A percentile compares a stretch with the other conserved stretches of the same genome.
phyloP scores from a whole-genome alignment of 2,888 invertebrate species.

The Pyrgus malvae region DNA sequence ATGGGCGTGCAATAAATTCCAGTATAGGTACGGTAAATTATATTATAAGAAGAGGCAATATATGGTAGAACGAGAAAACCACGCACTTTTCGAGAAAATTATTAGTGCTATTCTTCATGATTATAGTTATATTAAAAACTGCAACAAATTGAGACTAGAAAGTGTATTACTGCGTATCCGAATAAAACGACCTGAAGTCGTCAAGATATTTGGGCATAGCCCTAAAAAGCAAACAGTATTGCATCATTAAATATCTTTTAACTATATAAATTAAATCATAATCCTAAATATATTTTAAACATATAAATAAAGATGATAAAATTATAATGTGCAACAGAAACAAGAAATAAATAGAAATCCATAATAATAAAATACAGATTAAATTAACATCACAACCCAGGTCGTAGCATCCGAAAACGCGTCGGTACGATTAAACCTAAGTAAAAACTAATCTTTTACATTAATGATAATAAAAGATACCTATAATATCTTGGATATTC shows the following conservation, averaged over 20 bases:
- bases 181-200: slow-evolving; percentile 55
- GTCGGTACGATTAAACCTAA: slow-evolving; percentile 57
- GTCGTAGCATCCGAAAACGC: slow-evolving; percentile 60
- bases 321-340: slow-evolving; percentile 13
- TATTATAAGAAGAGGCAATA: too few relatives aligned
- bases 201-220: background rate
- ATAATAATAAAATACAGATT: slow-evolving; percentile 8
- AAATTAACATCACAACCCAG: slow-evolving; percentile 39
- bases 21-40: slow-evolving; percentile 7
- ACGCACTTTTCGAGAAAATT: background rate
- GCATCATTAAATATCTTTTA: background rate
- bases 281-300: slow-evolving; percentile 9
- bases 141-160: slow-evolving; percentile 76
- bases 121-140: slow-evolving; percentile 51
- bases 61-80: too few relatives aligned
- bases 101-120: slow-evolving; percentile 11
- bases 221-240: background rate
- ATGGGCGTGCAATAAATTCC: slow-evolving; percentile 28
- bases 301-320: background rate
- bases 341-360: slow-evolving; percentile 3
- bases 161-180: slow-evolving; percentile 62
- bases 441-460: slow-evolving; percentile 52
- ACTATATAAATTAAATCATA: background rate
- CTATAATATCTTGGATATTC: slow-evolving; percentile 77
- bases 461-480: slow-evolving; percentile 57